phyloP scores from a whole-genome alignment of 2,888 invertebrate species.

The Tipula vernalis region DNA sequence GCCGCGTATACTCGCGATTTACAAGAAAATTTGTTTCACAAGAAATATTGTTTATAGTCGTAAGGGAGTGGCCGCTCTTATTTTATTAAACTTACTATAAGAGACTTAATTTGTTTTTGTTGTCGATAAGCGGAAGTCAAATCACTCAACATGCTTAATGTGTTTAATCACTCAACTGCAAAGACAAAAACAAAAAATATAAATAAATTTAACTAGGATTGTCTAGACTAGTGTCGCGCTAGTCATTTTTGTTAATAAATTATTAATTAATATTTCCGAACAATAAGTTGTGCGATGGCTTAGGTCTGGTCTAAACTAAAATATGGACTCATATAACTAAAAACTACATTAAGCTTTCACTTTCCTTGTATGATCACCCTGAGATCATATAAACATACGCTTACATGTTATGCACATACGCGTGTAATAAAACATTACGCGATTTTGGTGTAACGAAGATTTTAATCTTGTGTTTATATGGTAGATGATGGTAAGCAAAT shows the following conservation, averaged over 20 bases:
- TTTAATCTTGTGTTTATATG: neutral
- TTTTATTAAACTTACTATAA: neutral
- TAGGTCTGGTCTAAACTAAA: neutral
- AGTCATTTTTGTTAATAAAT: neutral
- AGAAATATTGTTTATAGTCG: neutral
- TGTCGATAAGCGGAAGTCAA: neutral
- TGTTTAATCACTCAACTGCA: neutral
- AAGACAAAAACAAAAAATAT: neutral
- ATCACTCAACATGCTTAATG: neutral
- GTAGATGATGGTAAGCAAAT: neutral
- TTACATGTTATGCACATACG: neutral
- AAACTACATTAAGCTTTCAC: neutral
- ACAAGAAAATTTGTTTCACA: neutral
- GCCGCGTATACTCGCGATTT: neutral
- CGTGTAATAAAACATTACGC: neutral
- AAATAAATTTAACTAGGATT: neutral
- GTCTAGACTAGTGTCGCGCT: neutral
- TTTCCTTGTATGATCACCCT: neutral
- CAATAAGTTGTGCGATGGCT: neutral
- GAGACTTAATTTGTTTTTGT: neutral
- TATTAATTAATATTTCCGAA: neutral
- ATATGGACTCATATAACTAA: neutral
- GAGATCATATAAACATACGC: neutral
- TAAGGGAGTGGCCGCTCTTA: neutral
- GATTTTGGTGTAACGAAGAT: neutral